phyloP scores from a whole-genome alignment of 2,113 vertebrate species.

The Barbus barbus region DNA sequence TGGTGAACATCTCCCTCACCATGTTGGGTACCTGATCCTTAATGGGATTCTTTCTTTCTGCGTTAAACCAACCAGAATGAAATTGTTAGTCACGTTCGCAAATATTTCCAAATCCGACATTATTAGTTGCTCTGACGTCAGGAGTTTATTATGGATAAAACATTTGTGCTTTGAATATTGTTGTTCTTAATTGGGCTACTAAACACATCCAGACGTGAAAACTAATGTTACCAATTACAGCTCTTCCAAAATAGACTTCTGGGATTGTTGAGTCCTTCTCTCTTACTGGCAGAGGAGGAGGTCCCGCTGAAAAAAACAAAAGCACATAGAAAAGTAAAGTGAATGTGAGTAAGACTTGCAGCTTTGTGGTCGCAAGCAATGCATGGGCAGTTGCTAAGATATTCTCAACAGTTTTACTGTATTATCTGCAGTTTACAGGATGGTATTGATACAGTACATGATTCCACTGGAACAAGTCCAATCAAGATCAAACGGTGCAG shows the following conservation, averaged over 20 bases:
- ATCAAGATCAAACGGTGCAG: not conserved
- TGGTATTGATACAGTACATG: no score
- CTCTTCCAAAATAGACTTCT: constrained; percentile 59
- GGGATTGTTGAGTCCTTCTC: constrained; percentile 31
- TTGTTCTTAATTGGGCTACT: not conserved
- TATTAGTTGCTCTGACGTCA: not conserved
- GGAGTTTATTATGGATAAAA: not conserved
- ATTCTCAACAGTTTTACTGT: not conserved
- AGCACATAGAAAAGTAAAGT: not conserved
- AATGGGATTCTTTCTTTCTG: constrained; percentile 73
- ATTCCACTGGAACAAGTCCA: not conserved
- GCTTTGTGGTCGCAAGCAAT: not conserved
- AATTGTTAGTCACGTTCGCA: constrained; percentile 12
- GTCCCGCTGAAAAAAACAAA: constrained; percentile 55
- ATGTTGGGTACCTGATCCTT: constrained; percentile 74
- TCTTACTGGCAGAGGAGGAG: constrained; percentile 70
- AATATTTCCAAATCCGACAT: not conserved
- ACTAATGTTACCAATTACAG: constrained; percentile 73
- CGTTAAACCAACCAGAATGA: not conserved
- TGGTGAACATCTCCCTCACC: constrained; percentile 77
- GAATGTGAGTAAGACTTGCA: not conserved
- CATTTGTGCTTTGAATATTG: not conserved
- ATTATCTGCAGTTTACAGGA: no score
- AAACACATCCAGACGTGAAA: constrained; percentile 6
- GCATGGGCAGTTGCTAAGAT: not conserved